Percentiles rank a stretch among this genome's conserved stretches.
phyloP scores from a whole-genome alignment of 2,797 vertebrate species.

The Muraenolepis orangiensis region DNA sequence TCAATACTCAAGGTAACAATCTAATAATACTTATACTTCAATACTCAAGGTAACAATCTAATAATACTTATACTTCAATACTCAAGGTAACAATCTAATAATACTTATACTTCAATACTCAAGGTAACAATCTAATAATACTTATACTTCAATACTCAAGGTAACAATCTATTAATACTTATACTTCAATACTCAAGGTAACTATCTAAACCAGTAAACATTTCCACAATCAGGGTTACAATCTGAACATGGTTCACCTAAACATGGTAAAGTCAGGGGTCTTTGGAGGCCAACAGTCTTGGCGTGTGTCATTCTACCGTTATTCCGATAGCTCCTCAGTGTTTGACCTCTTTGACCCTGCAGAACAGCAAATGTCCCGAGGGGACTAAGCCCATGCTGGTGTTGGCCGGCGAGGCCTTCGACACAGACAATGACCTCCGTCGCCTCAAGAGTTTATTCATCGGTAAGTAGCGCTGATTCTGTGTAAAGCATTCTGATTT shows the following conservation, averaged over 20 bases:
- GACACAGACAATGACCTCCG: conserved; percentile 81
- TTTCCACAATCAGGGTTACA: not conserved
- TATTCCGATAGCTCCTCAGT: not conserved
- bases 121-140: too few species aligned
- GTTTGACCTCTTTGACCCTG: not conserved
- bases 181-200: not conserved
- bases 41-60: too few species aligned
- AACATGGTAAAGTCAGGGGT: not conserved
- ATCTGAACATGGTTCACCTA: not conserved
- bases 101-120: too few species aligned
- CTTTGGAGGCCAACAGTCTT: too few species aligned
- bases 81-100: too few species aligned
- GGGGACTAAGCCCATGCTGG: conserved; percentile 91
- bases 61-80: too few species aligned
- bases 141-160: too few species aligned
- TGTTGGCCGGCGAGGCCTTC: conserved; percentile 92
- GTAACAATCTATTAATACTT: too few species aligned
- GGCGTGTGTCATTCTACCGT: too few species aligned
- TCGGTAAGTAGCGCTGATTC: conserved; percentile 65
- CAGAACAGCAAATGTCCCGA: conserved; percentile 87
- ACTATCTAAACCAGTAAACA: not conserved
- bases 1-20: not conserved
- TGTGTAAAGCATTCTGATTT: too few species aligned
- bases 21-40: not conserved
- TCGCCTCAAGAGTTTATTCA: conserved; percentile 85